Evolutionary conservation across 2,113 vertebrate species (phyloP), one percentile per base, ranked within the genome.

Genomic region (Syrmaticus mikado): DNA sequence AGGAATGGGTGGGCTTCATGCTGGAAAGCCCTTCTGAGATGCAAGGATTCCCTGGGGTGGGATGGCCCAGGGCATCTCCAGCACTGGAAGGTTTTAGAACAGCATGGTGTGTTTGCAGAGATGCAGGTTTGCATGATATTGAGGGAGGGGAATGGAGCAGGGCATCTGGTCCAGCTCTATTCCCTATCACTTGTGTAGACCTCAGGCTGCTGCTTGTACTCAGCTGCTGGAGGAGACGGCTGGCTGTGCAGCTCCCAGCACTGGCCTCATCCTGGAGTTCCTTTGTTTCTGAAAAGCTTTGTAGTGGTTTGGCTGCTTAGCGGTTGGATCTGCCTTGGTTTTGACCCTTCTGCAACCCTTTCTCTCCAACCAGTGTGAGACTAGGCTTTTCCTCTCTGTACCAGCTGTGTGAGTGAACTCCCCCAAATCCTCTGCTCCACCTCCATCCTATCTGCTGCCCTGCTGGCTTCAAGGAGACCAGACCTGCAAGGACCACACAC

Each of bases 401-500:
- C 28, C 28, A 13, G 2, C 15, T 32, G 13, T 20, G 28, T 48
- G 53, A 55, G 13, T 6, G 72, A 89, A 34, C 25, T 84, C 19
- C 75, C 30, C 0, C 41, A 85, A 82, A 55, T 17, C 13, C 12
- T 18, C 14, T 58, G 40, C 46, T 87, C 24, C 3, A 3, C 38
- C 46, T 87, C 24, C 3, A 3, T 46, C 50, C 28, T 75, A 22
- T 74, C n/a, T 28, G 21, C 5, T 88, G 48, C 65, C 71, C 38
- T 25, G 10, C 36, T 84, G 50, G 50, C 38, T 84, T 60, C 11
- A 48, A 43, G 62, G 50, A 67, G 8, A 75, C 4, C 21, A 18
- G 16, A 57, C 72, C 38, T 46, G 8, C 48, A 61, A 73, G 28
- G 40, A 11, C 32, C 10, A 6, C 0, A 0, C 50, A 14, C 13